A percentile compares a stretch with the other conserved stretches of the same genome.
These are phyloP conservation scores for Eubasilissa regina DNA, from an alignment of 1,140 invertebrate genomes.

Conservation along the genomic window DNA sequence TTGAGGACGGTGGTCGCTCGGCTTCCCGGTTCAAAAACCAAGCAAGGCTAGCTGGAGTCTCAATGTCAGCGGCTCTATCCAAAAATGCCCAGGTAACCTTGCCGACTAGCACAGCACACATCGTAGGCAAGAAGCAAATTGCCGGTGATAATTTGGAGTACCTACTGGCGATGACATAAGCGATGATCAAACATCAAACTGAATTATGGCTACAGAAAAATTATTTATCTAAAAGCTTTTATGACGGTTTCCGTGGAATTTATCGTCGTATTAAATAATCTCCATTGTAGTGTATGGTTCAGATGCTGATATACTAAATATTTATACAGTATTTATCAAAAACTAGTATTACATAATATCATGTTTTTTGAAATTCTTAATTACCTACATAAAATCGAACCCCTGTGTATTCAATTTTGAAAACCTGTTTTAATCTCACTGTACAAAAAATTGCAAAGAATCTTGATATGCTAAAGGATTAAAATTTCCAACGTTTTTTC, in stretches of 20 bases:
- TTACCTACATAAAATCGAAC: no score
- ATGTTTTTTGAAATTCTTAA: no score
- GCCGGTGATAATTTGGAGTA: constrained; percentile 6
- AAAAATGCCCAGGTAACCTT: constrained; percentile 25
- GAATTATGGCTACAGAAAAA: constrained; percentile 1
- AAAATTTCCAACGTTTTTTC: no score
- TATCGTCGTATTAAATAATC: constrained; percentile 1
- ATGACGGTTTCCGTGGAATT: background rate
- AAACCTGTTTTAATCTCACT: no score
- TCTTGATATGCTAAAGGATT: no score
- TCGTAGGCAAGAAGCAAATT: constrained; percentile 31
- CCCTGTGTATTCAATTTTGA: no score
- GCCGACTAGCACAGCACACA: background rate
- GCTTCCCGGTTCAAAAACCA: constrained; percentile 57
- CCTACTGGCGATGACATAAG: constrained; percentile 33
- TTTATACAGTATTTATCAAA: background rate
- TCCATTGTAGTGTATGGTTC: constrained; percentile 32
- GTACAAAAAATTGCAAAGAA: no score
- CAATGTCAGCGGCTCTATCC: constrained; percentile 50
- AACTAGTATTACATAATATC: background rate
- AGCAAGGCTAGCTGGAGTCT: constrained; percentile 55
- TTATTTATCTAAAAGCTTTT: background rate
- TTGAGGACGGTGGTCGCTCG: constrained; percentile 44
- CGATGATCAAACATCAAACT: constrained; percentile 22
- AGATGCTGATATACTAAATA: background rate